Conservation (phyloP, 2,888 invertebrate species). For the Leptinotarsa juncta region DNA sequence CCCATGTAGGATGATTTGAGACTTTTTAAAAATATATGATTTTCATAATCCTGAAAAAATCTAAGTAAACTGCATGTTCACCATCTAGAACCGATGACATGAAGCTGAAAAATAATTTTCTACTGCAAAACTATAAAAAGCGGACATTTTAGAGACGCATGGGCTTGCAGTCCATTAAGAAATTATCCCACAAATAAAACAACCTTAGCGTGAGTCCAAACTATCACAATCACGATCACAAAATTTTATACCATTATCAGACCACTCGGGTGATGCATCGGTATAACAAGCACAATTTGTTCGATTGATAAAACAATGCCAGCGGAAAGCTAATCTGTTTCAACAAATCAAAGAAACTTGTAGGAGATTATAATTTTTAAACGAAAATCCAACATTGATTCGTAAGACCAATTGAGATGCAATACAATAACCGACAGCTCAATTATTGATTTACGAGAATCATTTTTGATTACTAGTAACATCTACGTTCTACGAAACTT, state of each 20-base stretch:
- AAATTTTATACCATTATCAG: background rate
- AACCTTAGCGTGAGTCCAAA: background rate
- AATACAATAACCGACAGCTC: background rate
- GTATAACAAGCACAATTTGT: background rate
- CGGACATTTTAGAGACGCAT: too few species aligned
- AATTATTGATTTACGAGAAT: constrained; percentile 1
- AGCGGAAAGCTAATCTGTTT: background rate
- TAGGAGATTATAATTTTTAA: background rate
- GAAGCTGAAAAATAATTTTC: too few species aligned
- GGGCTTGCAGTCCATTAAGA: background rate
- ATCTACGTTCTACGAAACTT: background rate
- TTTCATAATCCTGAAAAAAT: too few species aligned
- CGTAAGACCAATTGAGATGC: background rate
- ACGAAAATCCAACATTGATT: background rate
- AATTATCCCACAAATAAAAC: background rate
- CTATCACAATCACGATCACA: constrained; percentile 4
- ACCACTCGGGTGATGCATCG: background rate
- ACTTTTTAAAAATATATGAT: too few species aligned
- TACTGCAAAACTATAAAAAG: too few species aligned
- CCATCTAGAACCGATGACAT: too few species aligned
- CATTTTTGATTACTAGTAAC: constrained; percentile 10
- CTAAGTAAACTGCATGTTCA: too few species aligned
- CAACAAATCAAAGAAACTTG: background rate
- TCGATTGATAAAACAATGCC: background rate
- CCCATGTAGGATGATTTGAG: too few species aligned